Conservation (phyloP, 2,797 vertebrate species). For the Huso huso region DNA sequence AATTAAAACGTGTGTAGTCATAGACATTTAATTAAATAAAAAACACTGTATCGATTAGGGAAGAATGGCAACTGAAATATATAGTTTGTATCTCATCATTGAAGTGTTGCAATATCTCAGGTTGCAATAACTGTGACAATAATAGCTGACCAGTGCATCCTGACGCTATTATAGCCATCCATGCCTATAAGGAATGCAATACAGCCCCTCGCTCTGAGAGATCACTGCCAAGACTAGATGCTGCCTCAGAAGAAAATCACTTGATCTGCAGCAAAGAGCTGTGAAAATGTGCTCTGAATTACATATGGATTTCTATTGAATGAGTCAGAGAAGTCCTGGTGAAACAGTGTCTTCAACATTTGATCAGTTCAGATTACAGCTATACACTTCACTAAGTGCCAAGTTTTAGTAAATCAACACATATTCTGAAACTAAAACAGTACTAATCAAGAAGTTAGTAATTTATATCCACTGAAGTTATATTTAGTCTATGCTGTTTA, state of each 20-base stretch:
- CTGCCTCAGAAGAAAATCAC: not conserved
- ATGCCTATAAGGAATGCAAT: too few species aligned
- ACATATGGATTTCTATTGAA: slow-evolving; percentile 1
- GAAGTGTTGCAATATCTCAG: too few species aligned
- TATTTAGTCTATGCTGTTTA: too few species aligned
- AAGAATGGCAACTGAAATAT: too few species aligned
- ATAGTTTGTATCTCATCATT: too few species aligned
- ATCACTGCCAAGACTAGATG: not conserved
- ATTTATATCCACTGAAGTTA: not conserved
- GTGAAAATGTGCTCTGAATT: slow-evolving; percentile 2
- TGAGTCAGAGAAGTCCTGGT: not conserved
- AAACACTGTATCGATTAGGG: too few species aligned
- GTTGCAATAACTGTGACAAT: too few species aligned
- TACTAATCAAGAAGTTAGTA: not conserved
- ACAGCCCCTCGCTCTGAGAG: too few species aligned
- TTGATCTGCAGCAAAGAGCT: not conserved
- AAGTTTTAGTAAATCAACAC: not conserved
- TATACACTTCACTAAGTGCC: not conserved
- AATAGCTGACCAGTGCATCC: too few species aligned
- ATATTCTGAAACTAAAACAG: slow-evolving; percentile 1
- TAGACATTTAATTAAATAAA: too few species aligned
- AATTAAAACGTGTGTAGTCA: too few species aligned
- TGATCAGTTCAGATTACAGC: not conserved
- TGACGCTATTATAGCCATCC: too few species aligned
- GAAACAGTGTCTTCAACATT: not conserved